Base-by-base conservation (phyloP, 2,888 invertebrate genomes). In the Lepidochitona cinerea region DNA sequence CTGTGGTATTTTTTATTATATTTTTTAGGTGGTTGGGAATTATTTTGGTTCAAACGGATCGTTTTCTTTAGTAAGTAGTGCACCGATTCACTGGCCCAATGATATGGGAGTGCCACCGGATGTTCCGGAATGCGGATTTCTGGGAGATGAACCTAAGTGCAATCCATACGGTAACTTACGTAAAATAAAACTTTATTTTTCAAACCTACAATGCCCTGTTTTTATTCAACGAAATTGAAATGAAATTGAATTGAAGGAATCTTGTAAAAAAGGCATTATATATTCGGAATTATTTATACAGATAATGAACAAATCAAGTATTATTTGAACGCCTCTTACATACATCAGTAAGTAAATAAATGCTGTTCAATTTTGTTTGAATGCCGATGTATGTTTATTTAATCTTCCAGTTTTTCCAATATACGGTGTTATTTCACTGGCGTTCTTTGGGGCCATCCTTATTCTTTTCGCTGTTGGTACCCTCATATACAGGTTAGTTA, bases 1-100 rank as follows among this genome's bases (percentile, higher is more conserved):
- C n/a, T n/a, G n/a, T n/a, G n/a, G n/a, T n/a, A n/a, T n/a, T n/a
- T n/a, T n/a, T n/a, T n/a, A n/a, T n/a, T n/a, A n/a, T n/a, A n/a
- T 59, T 26, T 29, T 29, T 14, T 59, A 81, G 81, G 79, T 78
- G 12, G 79, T 81, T 0, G 81, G 78, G 4, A 73, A 79, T 64
- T 81, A 78, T 66, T 68, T 76, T n/a, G 79, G 79, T 12, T 59
- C 59, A 23, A 7, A 14, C 4, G 26, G 59, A 12, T 26, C 18
- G 32, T 59, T 59, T 29, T 14, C n/a, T 4, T 26, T 59, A 26
- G 4, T 59, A 2, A 4, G 12, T 4, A 32, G 26, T 9, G 12
- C 32, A 23, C 26, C 59, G 12, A 59, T 59, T 14, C 59, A 59
- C 26, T 59, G 59, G 59, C 59, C 59, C 12, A 59, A 59, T 14